Percentiles rank a stretch among this genome's conserved stretches.
Conservation (phyloP, 1,140 invertebrate species). For the Thaumatotibia leucotreta region DNA sequence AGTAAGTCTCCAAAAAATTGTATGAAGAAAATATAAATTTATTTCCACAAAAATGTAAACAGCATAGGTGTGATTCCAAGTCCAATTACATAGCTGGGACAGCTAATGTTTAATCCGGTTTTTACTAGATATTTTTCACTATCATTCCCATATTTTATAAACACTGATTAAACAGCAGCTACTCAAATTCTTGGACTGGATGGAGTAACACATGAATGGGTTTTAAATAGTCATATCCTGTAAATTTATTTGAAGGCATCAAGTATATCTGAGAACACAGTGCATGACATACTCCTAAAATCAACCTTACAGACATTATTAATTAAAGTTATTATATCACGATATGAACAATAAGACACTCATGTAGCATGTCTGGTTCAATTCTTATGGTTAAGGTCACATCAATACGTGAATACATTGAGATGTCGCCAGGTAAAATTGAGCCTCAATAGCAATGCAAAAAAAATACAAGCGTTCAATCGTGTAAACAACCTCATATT, state of each 20-base stretch:
- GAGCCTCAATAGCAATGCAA: background rate
- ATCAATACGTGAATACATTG: background rate
- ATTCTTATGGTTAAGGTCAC: background rate
- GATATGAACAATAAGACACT: background rate
- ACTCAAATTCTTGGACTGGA: background rate
- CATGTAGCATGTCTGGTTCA: background rate
- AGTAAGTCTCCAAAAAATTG: too few relatives aligned
- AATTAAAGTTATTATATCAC: background rate
- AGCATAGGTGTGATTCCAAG: too few relatives aligned
- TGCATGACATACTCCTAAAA: background rate
- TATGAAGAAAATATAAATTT: too few relatives aligned
- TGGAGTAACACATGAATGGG: background rate
- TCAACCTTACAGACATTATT: background rate
- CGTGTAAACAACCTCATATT: slow-evolving; percentile 17
- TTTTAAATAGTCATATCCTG: background rate
- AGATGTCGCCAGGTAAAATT: background rate
- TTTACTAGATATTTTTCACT: too few relatives aligned
- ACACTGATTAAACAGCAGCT: background rate
- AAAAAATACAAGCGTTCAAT: slow-evolving; percentile 12
- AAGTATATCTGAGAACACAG: background rate
- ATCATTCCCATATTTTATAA: too few relatives aligned
- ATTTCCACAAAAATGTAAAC: too few relatives aligned
- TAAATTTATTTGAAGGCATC: background rate
- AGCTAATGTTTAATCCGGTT: too few relatives aligned
- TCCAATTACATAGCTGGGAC: too few relatives aligned